Percentiles rank a stretch among this genome's conserved stretches.
These are phyloP conservation scores for Microctenopoma stevenorrisi DNA, from an alignment of 2,797 vertebrate genomes.

Conservation along the genomic window DNA sequence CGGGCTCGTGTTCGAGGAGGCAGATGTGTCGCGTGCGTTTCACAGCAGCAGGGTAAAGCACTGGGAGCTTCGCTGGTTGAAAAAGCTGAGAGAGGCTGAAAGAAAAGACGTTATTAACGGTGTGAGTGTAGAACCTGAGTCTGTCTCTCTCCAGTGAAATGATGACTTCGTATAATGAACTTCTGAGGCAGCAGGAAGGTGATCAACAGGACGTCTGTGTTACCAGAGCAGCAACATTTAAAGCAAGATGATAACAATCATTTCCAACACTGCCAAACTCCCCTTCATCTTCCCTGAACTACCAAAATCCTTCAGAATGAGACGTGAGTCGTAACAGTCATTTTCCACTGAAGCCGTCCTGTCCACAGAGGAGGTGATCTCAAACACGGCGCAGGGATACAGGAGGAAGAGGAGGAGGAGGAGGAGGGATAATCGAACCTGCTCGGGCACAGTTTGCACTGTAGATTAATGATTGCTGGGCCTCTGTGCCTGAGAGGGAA, in stretches of 20 bases:
- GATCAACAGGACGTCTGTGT: too few species aligned
- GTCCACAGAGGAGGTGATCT: neutral
- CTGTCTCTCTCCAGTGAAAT: too few species aligned
- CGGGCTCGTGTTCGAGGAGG: too few species aligned
- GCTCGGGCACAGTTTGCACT: conserved; percentile 25
- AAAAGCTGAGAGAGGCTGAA: too few species aligned
- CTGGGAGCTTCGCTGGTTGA: too few species aligned
- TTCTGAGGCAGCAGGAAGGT: too few species aligned
- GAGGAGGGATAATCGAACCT: neutral
- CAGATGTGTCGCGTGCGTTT: neutral
- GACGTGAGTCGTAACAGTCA: neutral
- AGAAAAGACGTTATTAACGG: too few species aligned
- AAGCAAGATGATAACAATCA: neutral
- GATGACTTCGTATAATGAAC: too few species aligned
- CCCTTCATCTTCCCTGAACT: neutral
- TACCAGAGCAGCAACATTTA: too few species aligned
- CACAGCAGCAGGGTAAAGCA: neutral
- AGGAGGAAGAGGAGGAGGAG: neutral
- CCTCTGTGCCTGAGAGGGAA: conserved; percentile 28
- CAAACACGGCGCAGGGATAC: neutral
- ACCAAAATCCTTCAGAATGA: neutral
- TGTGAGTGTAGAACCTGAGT: too few species aligned
- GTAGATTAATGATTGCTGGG: conserved; percentile 62
- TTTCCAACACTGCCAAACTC: neutral
- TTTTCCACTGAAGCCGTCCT: neutral